Base-by-base conservation (phyloP, 2,888 invertebrate species). In the Drosophila seclusa region DNA sequence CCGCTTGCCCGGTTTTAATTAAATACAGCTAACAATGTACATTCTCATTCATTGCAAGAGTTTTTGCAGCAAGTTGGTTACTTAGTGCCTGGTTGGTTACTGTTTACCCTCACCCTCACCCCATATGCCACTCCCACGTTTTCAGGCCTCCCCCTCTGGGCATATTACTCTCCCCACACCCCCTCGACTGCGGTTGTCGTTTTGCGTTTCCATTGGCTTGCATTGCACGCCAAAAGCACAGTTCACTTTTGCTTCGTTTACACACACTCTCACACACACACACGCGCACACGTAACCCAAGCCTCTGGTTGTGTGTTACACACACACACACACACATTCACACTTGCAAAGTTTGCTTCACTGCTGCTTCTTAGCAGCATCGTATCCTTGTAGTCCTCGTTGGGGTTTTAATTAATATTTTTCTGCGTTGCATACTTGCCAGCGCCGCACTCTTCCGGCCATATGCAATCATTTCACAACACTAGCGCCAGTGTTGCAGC, bases 341-440 rank as follows among this genome's bases (percentile, higher is more conserved):
- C 57, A 53, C 29, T 13, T 32, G 49, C 50, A 45, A 45, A 45
- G 24, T 24, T 42, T 55, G 18, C 21, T 31, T 13, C 21, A 16
- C 27, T 48, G 49, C 54, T 49, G 34, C 55, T 64, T 21, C 31
- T 21, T 58, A 11, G 16, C 21, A 45, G 42, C 45, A 36, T 21
- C 48, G 27, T 40, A 27, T 55, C 49, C 45, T 67, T 60, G 68
- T 49, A 36, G 66, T 53, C 31, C 57, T 66, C 61, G 65, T 69
- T 79, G 67, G 71, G 68, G 71, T 84, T 84, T 81, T 87, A 83
- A 83, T 83, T 83, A 83, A 83, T 87, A 83, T 84, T 84, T 82
- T 82, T 84, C 76, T 78, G 70, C 78, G 70, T 76, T 71, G 78
- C 84, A 75, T 81, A 68, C 66, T 70, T 66, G 45, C 29, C 50